These are phyloP conservation scores for Lordiphosa fenestrarum DNA, from an alignment of 2,888 invertebrate species.

Conservation along the genomic window DNA sequence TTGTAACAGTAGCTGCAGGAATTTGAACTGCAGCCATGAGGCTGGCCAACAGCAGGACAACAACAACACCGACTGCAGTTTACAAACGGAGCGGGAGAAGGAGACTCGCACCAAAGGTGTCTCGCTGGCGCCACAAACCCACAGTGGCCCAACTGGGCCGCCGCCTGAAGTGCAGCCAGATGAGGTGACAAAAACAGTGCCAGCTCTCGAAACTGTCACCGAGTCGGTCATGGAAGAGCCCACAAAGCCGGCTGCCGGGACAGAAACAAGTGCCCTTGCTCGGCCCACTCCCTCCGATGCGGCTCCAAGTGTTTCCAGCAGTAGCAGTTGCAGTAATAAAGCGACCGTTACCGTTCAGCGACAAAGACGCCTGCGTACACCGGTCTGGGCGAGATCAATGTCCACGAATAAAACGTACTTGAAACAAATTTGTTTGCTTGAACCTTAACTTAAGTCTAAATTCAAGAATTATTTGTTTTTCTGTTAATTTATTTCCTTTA, in stretches of 20 bases:
- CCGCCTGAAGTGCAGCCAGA: constrained; percentile 20
- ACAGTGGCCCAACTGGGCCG: constrained; percentile 81
- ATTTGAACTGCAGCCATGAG: constrained; percentile 60
- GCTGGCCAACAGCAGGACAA: constrained; percentile 52
- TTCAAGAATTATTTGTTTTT: constrained; percentile 48
- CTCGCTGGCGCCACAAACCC: constrained; percentile 80
- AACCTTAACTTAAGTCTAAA: constrained; percentile 35
- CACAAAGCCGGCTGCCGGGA: constrained; percentile 19
- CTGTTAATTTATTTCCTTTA: constrained; percentile 2
- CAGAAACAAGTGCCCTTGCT: constrained; percentile 21
- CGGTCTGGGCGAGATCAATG: constrained; percentile 90
- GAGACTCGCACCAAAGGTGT: constrained; percentile 80
- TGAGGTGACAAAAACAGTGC: constrained; percentile 28
- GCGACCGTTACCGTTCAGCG: constrained; percentile 85
- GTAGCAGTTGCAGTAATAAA: constrained; percentile 80
- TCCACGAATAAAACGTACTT: constrained; percentile 82
- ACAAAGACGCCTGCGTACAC: constrained; percentile 88
- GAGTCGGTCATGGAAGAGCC: constrained; percentile 38
- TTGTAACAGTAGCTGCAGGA: constrained; percentile 70
- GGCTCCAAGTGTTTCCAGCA: constrained; percentile 66
- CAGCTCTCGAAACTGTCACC: constrained; percentile 48
- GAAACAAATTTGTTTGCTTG: constrained; percentile 41
- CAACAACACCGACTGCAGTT: constrained; percentile 52
- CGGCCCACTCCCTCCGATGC: constrained; percentile 18
- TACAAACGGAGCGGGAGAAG: constrained; percentile 29